Evolutionary conservation across 2,797 vertebrate genomes (phyloP).

Genomic region (Schizopygopsis pylzovi): DNA sequence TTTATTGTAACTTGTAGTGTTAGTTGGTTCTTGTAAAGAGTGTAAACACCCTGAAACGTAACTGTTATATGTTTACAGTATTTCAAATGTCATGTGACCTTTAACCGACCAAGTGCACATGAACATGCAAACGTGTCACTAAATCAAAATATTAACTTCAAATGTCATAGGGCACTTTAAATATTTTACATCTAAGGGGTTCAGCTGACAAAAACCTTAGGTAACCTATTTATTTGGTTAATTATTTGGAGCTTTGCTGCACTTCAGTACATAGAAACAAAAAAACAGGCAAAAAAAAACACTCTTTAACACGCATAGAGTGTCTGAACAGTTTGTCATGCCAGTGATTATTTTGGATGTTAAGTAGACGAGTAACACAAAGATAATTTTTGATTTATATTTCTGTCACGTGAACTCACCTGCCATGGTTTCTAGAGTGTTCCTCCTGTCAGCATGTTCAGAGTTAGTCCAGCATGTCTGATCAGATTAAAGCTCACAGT

Average conservation of each 20-base stretch:
- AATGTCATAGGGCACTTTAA: neutral
- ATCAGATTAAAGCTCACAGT: slow-evolving; percentile 10
- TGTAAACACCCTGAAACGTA: neutral
- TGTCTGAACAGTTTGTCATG: neutral
- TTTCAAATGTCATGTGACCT: neutral
- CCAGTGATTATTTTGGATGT: neutral
- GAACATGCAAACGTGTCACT: neutral
- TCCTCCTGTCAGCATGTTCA: slow-evolving; percentile 58
- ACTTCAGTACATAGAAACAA: neutral
- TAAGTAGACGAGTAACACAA: neutral
- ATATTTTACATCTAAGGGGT: neutral
- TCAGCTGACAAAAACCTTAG: neutral
- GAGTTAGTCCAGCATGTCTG: slow-evolving; percentile 43
- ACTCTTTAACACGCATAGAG: neutral
- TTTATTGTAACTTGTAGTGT: neutral
- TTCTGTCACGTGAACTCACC: slow-evolving; percentile 69
- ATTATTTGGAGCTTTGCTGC: neutral
- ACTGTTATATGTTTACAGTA: neutral
- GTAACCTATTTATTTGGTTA: neutral
- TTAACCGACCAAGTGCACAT: neutral
- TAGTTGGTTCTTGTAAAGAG: neutral
- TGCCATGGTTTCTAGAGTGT: slow-evolving; percentile 77
- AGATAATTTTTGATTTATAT: neutral
- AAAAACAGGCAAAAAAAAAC: neutral
- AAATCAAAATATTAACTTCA: neutral